These are phyloP conservation scores for Diaperis boleti DNA, from an alignment of 2,888 invertebrate species.

Conservation along the genomic window DNA sequence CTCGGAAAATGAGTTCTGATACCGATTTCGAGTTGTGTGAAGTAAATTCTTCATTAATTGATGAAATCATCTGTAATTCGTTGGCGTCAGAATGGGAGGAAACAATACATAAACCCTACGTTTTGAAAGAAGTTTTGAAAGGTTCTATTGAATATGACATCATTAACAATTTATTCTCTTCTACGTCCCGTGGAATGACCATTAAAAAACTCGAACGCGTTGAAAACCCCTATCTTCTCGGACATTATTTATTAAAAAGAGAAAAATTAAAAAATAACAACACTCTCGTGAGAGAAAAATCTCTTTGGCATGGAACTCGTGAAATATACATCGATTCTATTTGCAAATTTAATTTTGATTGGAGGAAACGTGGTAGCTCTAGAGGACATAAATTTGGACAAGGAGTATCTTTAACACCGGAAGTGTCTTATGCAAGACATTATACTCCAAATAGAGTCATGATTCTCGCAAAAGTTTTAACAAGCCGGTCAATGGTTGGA, in stretches of 20 bases:
- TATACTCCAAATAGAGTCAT: slow-evolving; percentile 50
- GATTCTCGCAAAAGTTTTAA: slow-evolving; percentile 43
- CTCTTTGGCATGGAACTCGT: slow-evolving; percentile 57
- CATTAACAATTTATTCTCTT: not conserved
- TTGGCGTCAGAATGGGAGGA: too few relatives aligned
- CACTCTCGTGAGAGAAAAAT: not conserved
- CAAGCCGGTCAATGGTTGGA: slow-evolving; percentile 9
- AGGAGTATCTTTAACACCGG: slow-evolving; percentile 56
- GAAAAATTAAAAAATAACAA: not conserved
- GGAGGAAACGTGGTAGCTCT: slow-evolving; percentile 51
- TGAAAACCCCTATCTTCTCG: slow-evolving; percentile 21
- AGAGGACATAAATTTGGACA: slow-evolving; percentile 53
- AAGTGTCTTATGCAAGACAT: slow-evolving; percentile 52
- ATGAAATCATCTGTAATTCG: too few relatives aligned
- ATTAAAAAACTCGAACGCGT: slow-evolving; percentile 10
- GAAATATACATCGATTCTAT: slow-evolving; percentile 48
- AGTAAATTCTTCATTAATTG: too few relatives aligned
- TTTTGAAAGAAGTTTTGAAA: too few relatives aligned
- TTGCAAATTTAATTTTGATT: slow-evolving; percentile 56
- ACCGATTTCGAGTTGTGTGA: too few relatives aligned
- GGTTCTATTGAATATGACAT: slow-evolving; percentile 3
- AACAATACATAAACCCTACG: too few relatives aligned
- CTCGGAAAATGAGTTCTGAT: too few relatives aligned
- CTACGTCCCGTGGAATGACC: not conserved
- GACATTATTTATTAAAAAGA: slow-evolving; percentile 9